A percentile compares a stretch with the other conserved stretches of the same genome.
Evolutionary conservation across 2,797 vertebrate genomes (phyloP).

Genomic region (Phoebastria nigripes): DNA sequence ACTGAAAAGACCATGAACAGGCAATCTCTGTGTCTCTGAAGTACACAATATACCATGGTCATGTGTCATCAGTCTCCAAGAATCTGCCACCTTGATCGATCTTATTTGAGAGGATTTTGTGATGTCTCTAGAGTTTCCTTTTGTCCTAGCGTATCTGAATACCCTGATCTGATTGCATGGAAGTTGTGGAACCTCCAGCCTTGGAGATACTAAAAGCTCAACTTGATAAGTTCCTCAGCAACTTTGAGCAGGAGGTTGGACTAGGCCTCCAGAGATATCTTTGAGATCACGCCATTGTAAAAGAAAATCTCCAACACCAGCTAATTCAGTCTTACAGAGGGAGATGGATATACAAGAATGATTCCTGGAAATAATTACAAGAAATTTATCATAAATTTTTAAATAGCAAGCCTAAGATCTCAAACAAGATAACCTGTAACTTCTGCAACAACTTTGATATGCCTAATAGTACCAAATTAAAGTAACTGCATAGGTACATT

Average conservation of each 20-base stretch:
- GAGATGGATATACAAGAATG: background rate
- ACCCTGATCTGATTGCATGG: background rate
- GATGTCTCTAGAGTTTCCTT: background rate
- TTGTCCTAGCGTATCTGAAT: background rate
- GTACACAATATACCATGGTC: no score
- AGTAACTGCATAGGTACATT: background rate
- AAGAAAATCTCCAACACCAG: background rate
- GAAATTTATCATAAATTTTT: background rate
- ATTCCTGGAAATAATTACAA: background rate
- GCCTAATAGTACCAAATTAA: background rate
- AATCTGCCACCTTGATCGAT: background rate
- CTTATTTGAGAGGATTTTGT: background rate
- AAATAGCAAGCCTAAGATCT: background rate
- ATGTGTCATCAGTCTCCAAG: background rate
- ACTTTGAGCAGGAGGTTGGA: background rate
- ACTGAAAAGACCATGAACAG: background rate
- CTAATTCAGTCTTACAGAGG: background rate
- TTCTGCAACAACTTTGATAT: background rate
- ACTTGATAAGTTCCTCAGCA: background rate
- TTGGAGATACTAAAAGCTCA: background rate
- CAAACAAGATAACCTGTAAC: background rate
- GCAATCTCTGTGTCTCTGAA: background rate
- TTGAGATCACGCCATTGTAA: background rate
- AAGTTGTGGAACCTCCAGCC: background rate
- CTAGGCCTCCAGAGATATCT: background rate